Evolutionary conservation across 2,113 vertebrate genomes (phyloP).

Genomic region (Gavialis gangeticus): DNA sequence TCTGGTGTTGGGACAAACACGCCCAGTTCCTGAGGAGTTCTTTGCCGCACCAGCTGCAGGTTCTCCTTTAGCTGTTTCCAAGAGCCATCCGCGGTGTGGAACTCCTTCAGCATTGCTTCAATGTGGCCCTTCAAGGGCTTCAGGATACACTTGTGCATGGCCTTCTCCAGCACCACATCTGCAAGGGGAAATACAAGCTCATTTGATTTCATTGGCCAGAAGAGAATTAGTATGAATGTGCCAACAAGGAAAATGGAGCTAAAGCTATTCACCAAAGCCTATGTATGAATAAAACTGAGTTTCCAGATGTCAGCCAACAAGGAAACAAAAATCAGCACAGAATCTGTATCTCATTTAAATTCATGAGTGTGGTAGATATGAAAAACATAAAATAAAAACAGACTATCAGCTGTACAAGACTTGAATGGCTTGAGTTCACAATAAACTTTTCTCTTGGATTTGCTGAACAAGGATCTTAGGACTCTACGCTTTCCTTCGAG

Average conservation of each 20-base stretch:
- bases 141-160: slow-evolving; percentile 97
- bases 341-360: neutral
- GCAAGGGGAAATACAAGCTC: slow-evolving; percentile 61
- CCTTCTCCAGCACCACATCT: slow-evolving; percentile 94
- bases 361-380: neutral
- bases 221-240: neutral
- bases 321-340: slow-evolving; percentile 26
- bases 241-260: neutral
- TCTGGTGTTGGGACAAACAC: slow-evolving; percentile 92
- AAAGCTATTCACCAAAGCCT: neutral
- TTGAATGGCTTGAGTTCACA: neutral
- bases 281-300: neutral
- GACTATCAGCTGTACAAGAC: neutral
- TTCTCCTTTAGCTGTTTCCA: slow-evolving; percentile 94
- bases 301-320: slow-evolving; percentile 45
- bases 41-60: slow-evolving; percentile 88
- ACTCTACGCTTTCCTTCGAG: slow-evolving; percentile 1
- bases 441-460: neutral
- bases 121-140: slow-evolving; percentile 91
- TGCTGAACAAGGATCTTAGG: neutral
- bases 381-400: neutral
- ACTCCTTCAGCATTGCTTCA: slow-evolving; percentile 87
- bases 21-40: slow-evolving; percentile 91
- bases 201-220: slow-evolving; percentile 34
- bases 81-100: slow-evolving; percentile 87